These are phyloP conservation scores for Diachasmimorpha longicaudata DNA, from an alignment of 1,140 invertebrate species.

Conservation along the genomic window DNA sequence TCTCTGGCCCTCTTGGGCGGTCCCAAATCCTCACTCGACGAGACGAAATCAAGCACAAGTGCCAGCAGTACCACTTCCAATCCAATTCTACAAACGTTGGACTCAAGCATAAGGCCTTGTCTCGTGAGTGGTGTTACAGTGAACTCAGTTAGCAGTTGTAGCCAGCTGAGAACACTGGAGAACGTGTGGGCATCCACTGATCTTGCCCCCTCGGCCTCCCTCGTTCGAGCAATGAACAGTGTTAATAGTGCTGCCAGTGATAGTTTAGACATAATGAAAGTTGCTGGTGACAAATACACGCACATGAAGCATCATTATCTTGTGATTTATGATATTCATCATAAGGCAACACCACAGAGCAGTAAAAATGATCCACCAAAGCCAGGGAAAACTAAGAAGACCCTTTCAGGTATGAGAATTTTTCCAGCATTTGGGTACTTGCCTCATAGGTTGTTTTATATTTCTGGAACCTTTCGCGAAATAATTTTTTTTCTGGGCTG, in stretches of 20 bases:
- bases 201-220: conserved; percentile 56
- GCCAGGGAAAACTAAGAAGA: conserved; percentile 55
- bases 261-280: conserved; percentile 60
- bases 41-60: conserved; percentile 32
- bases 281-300: conserved; percentile 47
- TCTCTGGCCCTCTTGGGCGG: conserved; percentile 63
- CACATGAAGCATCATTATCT: conserved; percentile 59
- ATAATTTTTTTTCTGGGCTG: too few relatives aligned
- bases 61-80: conserved; percentile 31
- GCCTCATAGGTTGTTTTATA: too few relatives aligned
- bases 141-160: conserved; percentile 38
- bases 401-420: conserved; percentile 46
- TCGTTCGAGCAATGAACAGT: conserved; percentile 69
- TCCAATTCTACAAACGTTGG: conserved; percentile 26
- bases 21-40: conserved; percentile 33
- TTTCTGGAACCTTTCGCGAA: too few relatives aligned
- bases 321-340: conserved; percentile 67
- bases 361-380: conserved; percentile 50
- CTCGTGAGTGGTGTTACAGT: conserved; percentile 60
- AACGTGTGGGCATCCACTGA: conserved; percentile 59
- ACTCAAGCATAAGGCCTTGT: conserved; percentile 52
- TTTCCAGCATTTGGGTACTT: not conserved
- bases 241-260: conserved; percentile 67
- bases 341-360: conserved; percentile 46
- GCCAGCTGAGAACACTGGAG: conserved; percentile 53